Evolutionary conservation across 2,113 vertebrate genomes (phyloP).

Genomic region (Saccopteryx leptura): DNA sequence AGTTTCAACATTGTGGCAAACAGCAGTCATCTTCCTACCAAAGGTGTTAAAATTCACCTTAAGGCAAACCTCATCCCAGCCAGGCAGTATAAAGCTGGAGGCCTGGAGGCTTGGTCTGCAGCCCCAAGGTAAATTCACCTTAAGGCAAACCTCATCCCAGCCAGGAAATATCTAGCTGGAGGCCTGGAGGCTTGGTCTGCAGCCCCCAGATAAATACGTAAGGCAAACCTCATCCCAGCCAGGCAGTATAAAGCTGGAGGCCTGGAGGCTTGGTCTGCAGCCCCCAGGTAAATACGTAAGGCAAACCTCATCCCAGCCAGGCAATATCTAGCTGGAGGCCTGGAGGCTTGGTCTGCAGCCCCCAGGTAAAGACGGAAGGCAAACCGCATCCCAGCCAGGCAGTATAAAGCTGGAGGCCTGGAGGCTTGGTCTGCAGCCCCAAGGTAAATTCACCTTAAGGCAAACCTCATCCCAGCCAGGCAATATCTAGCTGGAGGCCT

Average conservation of each 20-base stretch:
- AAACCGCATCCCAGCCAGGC: background rate
- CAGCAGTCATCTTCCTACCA: background rate
- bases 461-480: too few relatives aligned
- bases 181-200: background rate
- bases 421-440: background rate
- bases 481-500: too few relatives aligned
- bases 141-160: background rate
- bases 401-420: fast-evolving
- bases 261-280: background rate
- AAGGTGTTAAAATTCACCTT: background rate
- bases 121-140: background rate
- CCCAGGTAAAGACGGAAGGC: background rate
- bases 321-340: fast-evolving
- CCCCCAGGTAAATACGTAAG: background rate
- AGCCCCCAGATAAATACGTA: background rate
- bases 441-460: too few relatives aligned
- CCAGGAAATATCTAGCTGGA: background rate
- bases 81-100: background rate
- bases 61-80: background rate
- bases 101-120: background rate
- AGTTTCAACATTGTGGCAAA: background rate
- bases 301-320: background rate
- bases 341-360: background rate
- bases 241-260: fast-evolving
- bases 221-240: background rate